A percentile compares a stretch with the other conserved stretches of the same genome.
These are phyloP conservation scores for Andrena fulva DNA, from an alignment of 2,888 invertebrate species.

Conservation along the genomic window DNA sequence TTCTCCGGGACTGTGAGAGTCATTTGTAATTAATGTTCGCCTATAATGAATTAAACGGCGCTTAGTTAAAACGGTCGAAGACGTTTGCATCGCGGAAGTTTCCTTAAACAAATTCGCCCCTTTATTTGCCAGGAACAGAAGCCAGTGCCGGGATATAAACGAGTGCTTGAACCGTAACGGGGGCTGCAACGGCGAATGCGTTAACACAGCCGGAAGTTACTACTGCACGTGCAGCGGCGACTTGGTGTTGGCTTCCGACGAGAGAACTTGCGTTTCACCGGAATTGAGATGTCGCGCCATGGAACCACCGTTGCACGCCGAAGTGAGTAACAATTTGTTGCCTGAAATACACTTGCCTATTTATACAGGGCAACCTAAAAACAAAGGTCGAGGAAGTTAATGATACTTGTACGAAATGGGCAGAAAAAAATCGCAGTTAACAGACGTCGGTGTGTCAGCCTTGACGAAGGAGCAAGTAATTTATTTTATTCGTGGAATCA, in stretches of 20 bases:
- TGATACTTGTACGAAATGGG: no score
- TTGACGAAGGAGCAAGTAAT: no score
- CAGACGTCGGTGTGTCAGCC: no score
- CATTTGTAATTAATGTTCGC: not conserved
- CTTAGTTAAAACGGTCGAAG: not conserved
- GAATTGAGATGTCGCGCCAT: slow-evolving; percentile 76
- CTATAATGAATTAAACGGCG: not conserved
- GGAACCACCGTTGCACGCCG: slow-evolving; percentile 75
- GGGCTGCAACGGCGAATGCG: slow-evolving; percentile 83
- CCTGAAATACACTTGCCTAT: not conserved
- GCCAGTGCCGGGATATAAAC: slow-evolving; percentile 82
- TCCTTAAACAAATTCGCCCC: slow-evolving; percentile 18
- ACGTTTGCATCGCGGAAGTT: not conserved
- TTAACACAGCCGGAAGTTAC: slow-evolving; percentile 83
- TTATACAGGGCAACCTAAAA: not conserved
- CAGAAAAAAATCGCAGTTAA: no score
- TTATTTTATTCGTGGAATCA: no score
- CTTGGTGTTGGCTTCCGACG: slow-evolving; percentile 80
- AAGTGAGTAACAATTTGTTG: slow-evolving; percentile 72
- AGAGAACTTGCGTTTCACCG: slow-evolving; percentile 79
- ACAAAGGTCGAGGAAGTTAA: not conserved
- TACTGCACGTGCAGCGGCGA: slow-evolving; percentile 81
- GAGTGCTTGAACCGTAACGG: slow-evolving; percentile 82
- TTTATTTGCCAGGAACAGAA: slow-evolving; percentile 75
- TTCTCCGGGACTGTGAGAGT: not conserved